Evolutionary conservation across 2,113 vertebrate genomes (phyloP), one percentile per base, ranked within the genome.

Genomic region (Lampris megalopsis): DNA sequence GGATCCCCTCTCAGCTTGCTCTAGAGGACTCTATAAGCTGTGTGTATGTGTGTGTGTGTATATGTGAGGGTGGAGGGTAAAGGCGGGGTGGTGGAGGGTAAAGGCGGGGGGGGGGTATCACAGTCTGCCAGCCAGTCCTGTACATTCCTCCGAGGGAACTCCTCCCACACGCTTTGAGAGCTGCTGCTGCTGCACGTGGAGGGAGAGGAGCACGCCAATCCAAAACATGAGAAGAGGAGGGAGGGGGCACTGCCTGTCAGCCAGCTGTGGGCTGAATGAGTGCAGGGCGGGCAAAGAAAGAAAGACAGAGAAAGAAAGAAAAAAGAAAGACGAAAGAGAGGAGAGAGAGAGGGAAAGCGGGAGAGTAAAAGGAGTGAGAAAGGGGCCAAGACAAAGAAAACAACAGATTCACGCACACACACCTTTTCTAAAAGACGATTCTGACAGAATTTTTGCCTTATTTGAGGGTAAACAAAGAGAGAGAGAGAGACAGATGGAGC

Each of bases 131-230:
- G 75, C 75, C 83, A 90, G 87, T 90, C 82, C 88, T 77, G 76
- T 81, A 90, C 86, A 91, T 89, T 92, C 91, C 87, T 91, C 62
- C 38, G 62, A 88, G 91, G 91, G 89, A 93, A 91, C 86, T 92
- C 92, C 91, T 89, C 86, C 91, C 88, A 91, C 86, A 82, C 84
- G 83, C 84, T 89, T 50, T 75, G 79, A 88, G 88, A 88, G 88
- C 86, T 86, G 76, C 88, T 64, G 7, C 13, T 77, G 68, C 83
- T 87, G 92, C 92, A 94, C 85, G 84, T 90, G 92, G 86, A 84
- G 80, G 24, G 24, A 85, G 77, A 88, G 68, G 82, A 38, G 64
- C 85, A 88, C 79, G 86, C 80, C 86, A 84, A 90, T 83, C 83
- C 84, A 93, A 83, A 91, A 90, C 82, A 86, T 80, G 84, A 85